Evolutionary conservation across 64 coral and sea anemone species (phyloP).

Genomic region (Hydrozoanthus tunicans): DNA sequence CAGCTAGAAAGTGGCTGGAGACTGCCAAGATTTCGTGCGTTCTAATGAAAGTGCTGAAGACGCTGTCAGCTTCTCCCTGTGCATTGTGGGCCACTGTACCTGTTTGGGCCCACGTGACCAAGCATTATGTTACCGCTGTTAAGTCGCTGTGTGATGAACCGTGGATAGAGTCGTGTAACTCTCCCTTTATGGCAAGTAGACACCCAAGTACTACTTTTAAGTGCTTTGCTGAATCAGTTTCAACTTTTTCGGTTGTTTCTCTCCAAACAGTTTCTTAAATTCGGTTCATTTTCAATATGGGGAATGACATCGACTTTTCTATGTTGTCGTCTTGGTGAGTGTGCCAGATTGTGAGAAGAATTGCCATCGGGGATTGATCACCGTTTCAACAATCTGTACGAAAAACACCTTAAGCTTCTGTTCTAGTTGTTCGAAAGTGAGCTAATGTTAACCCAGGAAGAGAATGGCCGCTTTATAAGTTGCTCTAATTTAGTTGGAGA

Average conservation of each 20-base stretch:
- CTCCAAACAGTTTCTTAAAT: too few relatives aligned
- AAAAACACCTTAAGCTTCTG: background rate
- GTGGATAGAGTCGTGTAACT: background rate
- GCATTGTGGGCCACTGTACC: constrained; percentile 3
- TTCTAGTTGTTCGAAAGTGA: background rate
- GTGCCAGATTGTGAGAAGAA: too few relatives aligned
- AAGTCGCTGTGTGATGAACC: constrained; percentile 41
- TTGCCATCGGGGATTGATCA: too few relatives aligned
- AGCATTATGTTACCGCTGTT: constrained; percentile 8
- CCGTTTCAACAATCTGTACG: too few relatives aligned
- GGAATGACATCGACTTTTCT: too few relatives aligned
- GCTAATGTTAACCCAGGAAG: too few relatives aligned
- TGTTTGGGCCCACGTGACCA: constrained; percentile 35
- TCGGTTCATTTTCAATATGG: background rate
- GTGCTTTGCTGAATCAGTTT: too few relatives aligned
- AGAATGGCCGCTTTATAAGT: too few relatives aligned
- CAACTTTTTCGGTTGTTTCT: too few relatives aligned
- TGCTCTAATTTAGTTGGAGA: too few relatives aligned
- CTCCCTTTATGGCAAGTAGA: constrained; percentile 23
- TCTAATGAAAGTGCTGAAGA: constrained; percentile 49
- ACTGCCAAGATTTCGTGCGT: constrained; percentile 1
- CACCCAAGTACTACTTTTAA: background rate
- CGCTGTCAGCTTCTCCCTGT: background rate
- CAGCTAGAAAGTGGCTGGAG: background rate
- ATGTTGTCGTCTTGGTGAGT: background rate